Conservation (phyloP, 2,797 vertebrate species). For the Xiphorhynchus erythropygius region DNA sequence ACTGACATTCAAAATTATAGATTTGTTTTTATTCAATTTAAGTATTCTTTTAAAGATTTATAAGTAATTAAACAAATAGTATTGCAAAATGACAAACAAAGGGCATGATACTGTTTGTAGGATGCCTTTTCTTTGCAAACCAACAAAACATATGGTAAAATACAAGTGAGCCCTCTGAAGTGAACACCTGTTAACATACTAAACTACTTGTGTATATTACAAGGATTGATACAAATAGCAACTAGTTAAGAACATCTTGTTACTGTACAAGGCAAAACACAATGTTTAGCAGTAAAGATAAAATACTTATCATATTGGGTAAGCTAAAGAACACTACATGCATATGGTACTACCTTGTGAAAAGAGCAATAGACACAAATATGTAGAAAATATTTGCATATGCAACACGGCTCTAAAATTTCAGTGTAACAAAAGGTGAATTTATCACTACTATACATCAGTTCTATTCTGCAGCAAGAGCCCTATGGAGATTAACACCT, state of each 20-base stretch:
- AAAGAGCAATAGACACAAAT: background rate
- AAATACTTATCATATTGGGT: background rate
- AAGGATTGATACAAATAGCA: conserved; percentile 48
- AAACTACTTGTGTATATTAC: conserved; percentile 45
- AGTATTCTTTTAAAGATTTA: conserved; percentile 46
- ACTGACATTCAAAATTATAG: conserved; percentile 53
- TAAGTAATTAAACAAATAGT: conserved; percentile 48
- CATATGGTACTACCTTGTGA: background rate
- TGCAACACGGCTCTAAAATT: background rate
- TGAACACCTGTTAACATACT: conserved; percentile 62
- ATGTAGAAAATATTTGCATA: background rate
- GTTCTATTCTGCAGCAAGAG: background rate
- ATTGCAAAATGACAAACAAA: conserved; percentile 38
- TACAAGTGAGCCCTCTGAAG: conserved; percentile 49
- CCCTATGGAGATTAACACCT: background rate
- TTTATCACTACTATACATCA: background rate
- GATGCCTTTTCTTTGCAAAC: conserved; percentile 35
- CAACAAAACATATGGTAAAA: conserved; percentile 61
- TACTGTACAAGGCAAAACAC: background rate
- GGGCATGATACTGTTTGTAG: conserved; percentile 29
- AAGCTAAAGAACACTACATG: background rate
- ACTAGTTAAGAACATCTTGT: conserved; percentile 43
- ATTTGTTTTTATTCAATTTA: conserved; percentile 41
- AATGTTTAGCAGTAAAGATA: background rate
- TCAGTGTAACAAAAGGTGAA: background rate